Evolutionary conservation across 2,797 vertebrate species (phyloP), one percentile per base, ranked within the genome.

Genomic region (Philypnodon macrostomus): DNA sequence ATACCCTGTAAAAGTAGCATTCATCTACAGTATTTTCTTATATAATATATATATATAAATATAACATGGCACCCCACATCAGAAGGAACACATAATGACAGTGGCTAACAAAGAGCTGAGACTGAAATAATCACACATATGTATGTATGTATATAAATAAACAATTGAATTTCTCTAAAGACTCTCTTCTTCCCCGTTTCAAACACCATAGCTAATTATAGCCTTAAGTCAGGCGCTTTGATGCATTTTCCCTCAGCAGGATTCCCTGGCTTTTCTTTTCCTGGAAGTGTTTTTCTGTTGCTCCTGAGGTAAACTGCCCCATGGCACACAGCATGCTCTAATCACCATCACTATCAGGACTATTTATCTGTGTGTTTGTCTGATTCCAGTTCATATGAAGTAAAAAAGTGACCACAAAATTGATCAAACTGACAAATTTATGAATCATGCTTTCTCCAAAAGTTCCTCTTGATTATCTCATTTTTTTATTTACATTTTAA

Each of bases 141-240:
- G 44, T 56, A 70, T 78, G 86, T 84, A 81, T n/a, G 44, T 58
- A 71, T 78, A 87, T 85, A 82, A 84, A 89, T 86, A 81, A 86
- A 80, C 80, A 81, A 77, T 66, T 67, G 47, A 5, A 58, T 78
- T 76, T 58, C 80, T 79, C 83, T 58, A 56, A 80, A 81, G 77
- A 79, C 59, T 77, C 40, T 67, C n/a, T 81, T 80, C 61, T 71
- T 73, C 61, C 67, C 58, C 70, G 80, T 88, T 87, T 88, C 77
- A 87, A 85, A 83, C 79, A 71, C 81, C 53, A 70, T 60, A 39
- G 77, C 75, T 91, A 90, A 90, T 91, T 90, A 88, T 88, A 84
- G 84, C 86, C 85, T 79, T 55, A 80, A 88, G 89, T 80, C 78
- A 81, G 66, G 42, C 47, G 76, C 85, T 89, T 89, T 89, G 85